Conservation (phyloP, 1,140 invertebrate genomes). For the Phocides pigmalion region DNA sequence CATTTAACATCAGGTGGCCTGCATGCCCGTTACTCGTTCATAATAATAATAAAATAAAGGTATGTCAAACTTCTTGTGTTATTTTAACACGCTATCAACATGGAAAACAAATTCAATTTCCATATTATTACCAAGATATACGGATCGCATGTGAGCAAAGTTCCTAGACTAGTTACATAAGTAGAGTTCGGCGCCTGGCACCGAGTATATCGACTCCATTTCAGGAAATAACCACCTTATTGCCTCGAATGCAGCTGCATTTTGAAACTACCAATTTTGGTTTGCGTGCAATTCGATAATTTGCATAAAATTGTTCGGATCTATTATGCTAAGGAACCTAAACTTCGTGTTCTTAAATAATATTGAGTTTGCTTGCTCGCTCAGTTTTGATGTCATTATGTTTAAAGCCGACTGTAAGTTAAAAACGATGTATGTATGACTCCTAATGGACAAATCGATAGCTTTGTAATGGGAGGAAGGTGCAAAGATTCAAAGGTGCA, state of each 20-base stretch:
- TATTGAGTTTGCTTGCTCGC: background rate
- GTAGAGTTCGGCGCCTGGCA: slow-evolving; percentile 32
- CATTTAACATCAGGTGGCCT: too few relatives aligned
- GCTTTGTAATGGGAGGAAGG: too few relatives aligned
- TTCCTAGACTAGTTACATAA: slow-evolving; percentile 34
- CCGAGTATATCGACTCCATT: slow-evolving; percentile 10
- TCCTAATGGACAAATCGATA: too few relatives aligned
- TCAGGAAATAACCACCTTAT: slow-evolving; percentile 21
- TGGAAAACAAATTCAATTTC: background rate
- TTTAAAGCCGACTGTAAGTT: too few relatives aligned
- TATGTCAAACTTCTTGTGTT: too few relatives aligned
- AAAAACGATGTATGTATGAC: too few relatives aligned
- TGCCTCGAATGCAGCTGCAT: slow-evolving; percentile 32
- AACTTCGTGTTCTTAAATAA: background rate
- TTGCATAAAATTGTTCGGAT: slow-evolving; percentile 14
- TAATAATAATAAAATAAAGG: too few relatives aligned
- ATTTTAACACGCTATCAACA: background rate
- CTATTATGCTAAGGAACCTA: background rate
- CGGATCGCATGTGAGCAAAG: slow-evolving; percentile 19
- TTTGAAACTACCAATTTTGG: slow-evolving; percentile 13
- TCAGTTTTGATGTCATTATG: background rate
- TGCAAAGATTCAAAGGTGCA: too few relatives aligned
- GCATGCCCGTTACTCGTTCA: too few relatives aligned
- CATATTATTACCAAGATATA: background rate
- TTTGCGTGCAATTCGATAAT: slow-evolving; percentile 18